Percentiles rank a stretch among this genome's conserved stretches.
Evolutionary conservation across 1,140 invertebrate genomes (phyloP).

Genomic region (Zaprionus tsacasi): DNA sequence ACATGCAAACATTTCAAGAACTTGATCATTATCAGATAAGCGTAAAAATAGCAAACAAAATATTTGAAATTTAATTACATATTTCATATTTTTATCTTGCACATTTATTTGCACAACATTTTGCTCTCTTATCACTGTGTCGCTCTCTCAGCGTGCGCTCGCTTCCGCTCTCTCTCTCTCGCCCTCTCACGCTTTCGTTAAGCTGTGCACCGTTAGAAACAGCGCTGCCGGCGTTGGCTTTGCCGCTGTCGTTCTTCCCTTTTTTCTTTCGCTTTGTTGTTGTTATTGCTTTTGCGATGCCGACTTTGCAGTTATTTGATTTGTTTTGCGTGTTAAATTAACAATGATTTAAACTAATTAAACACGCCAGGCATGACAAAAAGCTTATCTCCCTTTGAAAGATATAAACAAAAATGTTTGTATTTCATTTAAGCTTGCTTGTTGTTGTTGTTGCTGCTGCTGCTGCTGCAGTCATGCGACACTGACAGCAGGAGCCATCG

Average conservation of each 20-base stretch:
- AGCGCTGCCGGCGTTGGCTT: conserved; percentile 26
- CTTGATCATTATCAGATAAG: not conserved
- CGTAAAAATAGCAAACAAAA: not conserved
- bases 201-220: conserved; percentile 47
- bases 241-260: not conserved
- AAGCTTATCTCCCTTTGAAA: conserved; percentile 8
- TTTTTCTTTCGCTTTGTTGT: not conserved
- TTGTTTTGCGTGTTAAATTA: conserved; percentile 38
- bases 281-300: conserved; percentile 4
- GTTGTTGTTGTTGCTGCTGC: conserved; percentile 14
- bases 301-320: conserved; percentile 2
- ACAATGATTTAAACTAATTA: conserved; percentile 45
- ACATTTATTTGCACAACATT: conserved; percentile 1
- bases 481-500: conserved; percentile 20
- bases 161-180: not conserved
- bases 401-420: conserved; percentile 15
- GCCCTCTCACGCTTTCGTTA: conserved; percentile 14
- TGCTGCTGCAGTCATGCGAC: conserved; percentile 23
- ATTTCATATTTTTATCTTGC: not conserved
- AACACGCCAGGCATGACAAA: conserved; percentile 34
- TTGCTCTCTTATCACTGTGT: conserved; percentile 26
- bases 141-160: not conserved
- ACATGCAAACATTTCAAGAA: conserved; percentile 1
- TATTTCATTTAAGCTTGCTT: not conserved
- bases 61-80: not conserved